Evolutionary conservation across 2,888 invertebrate species (phyloP).

Genomic region (Drosophila helvetica): DNA sequence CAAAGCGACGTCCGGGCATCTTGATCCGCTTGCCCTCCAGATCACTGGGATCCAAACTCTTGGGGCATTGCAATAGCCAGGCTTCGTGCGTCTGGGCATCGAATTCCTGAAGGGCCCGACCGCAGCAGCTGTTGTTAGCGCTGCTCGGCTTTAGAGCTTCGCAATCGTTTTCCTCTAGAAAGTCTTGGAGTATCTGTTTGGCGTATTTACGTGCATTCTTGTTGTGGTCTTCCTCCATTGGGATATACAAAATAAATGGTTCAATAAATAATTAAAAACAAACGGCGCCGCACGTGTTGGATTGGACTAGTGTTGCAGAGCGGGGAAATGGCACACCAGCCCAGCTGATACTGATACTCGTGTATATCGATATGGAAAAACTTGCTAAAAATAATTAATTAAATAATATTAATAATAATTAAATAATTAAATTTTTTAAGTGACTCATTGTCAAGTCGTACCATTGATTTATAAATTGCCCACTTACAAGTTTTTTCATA

Average conservation of each 20-base stretch:
- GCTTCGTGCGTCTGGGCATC: constrained; percentile 51
- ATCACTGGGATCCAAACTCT: constrained; percentile 26
- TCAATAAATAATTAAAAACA: background rate
- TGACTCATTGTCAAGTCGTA: background rate
- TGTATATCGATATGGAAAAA: background rate
- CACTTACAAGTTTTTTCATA: background rate
- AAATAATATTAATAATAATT: no score
- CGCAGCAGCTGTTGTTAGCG: constrained; percentile 14
- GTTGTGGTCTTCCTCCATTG: constrained; percentile 7
- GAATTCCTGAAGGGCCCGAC: constrained; percentile 34
- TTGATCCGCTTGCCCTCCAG: constrained; percentile 51
- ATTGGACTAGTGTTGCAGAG: background rate
- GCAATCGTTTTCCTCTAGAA: constrained; percentile 43
- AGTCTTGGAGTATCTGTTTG: constrained; percentile 36
- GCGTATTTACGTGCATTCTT: constrained; percentile 7
- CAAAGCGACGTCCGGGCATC: constrained; percentile 56
- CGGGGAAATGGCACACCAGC: background rate
- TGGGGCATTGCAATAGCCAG: constrained; percentile 66
- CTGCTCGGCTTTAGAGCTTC: constrained; percentile 1
- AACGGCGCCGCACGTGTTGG: background rate
- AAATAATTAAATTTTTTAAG: background rate
- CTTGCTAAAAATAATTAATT: background rate
- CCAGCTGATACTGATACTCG: background rate
- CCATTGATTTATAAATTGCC: background rate
- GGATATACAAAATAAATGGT: background rate